Percentiles rank a stretch among this genome's conserved stretches.
phyloP scores from a whole-genome alignment of 2,797 vertebrate genomes.

The Enteromius radiatus region DNA sequence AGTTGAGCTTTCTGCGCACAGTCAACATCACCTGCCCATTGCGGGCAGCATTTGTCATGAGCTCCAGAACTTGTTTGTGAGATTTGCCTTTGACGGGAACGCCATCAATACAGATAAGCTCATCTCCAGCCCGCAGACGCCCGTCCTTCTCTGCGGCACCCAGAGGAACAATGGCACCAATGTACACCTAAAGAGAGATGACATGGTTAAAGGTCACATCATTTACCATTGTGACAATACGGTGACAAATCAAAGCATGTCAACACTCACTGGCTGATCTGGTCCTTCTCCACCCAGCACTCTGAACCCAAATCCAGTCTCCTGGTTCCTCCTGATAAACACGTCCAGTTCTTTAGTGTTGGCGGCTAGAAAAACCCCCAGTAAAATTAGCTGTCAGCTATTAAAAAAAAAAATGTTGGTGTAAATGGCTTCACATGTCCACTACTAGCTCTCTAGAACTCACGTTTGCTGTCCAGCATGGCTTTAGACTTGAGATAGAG shows the following conservation, averaged over 20 bases:
- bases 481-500: slow-evolving; percentile 96
- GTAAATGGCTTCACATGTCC: not conserved
- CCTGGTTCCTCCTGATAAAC: slow-evolving; percentile 94
- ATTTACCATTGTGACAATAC: not conserved
- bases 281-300: slow-evolving; percentile 97
- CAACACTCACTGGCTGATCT: slow-evolving; percentile 88
- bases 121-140: slow-evolving; percentile 91
- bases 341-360: slow-evolving; percentile 97
- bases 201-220: not conserved
- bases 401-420: too few relatives aligned
- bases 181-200: slow-evolving; percentile 85
- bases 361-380: slow-evolving; percentile 76
- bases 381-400: not conserved
- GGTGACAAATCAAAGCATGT: not conserved
- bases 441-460: slow-evolving; percentile 69
- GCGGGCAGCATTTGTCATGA: slow-evolving; percentile 97
- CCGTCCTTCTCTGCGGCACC: slow-evolving; percentile 96
- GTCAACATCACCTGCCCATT: slow-evolving; percentile 96
- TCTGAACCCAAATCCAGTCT: slow-evolving; percentile 96
- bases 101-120: slow-evolving; percentile 94
- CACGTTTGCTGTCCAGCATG: slow-evolving; percentile 93
- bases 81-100: slow-evolving; percentile 93
- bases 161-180: slow-evolving; percentile 94
- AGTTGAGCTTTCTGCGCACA: slow-evolving; percentile 87
- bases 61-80: slow-evolving; percentile 95